phyloP scores from a whole-genome alignment of 2,797 vertebrate genomes.

The Protosalanx chinensis region DNA sequence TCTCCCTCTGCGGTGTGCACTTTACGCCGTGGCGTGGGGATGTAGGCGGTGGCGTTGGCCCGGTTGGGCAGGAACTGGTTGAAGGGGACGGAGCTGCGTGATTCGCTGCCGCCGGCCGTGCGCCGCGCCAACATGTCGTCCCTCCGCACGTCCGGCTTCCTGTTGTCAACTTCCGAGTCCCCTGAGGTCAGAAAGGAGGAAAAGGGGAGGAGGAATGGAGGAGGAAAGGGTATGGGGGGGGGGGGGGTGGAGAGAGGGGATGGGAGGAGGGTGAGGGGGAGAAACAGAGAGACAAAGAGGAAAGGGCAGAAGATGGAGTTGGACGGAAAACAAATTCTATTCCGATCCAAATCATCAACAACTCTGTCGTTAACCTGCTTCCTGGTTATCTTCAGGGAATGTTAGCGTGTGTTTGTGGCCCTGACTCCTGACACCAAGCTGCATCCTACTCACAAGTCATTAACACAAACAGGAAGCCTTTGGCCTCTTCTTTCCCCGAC shows the following conservation, averaged over 20 bases:
- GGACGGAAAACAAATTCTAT: not conserved
- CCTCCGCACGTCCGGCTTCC: slow-evolving; percentile 92
- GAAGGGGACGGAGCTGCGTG: slow-evolving; percentile 86
- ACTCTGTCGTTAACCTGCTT: slow-evolving; percentile 1
- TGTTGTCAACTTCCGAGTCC: slow-evolving; percentile 87
- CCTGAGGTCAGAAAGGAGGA: slow-evolving; percentile 66
- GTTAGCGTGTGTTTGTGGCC: slow-evolving; percentile 32
- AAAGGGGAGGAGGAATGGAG: slow-evolving; percentile 5
- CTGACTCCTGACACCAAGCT: slow-evolving; percentile 42
- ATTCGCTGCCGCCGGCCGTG: slow-evolving; percentile 82
- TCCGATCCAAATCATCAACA: not conserved
- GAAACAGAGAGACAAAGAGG: not conserved
- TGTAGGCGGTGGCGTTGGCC: slow-evolving; percentile 86
- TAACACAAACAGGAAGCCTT: slow-evolving; percentile 58
- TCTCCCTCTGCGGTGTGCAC: slow-evolving; percentile 83
- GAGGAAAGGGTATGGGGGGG: not conserved
- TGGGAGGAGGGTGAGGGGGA: slow-evolving; percentile 6
- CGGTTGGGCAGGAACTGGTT: slow-evolving; percentile 98
- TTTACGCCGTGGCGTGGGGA: slow-evolving; percentile 83
- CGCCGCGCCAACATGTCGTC: slow-evolving; percentile 95
- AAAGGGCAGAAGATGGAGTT: not conserved
- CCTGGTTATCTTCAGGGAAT: slow-evolving; percentile 34
- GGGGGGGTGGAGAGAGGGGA: not conserved
- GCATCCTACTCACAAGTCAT: slow-evolving; percentile 36
- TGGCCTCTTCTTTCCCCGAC: slow-evolving; percentile 13